phyloP scores from a whole-genome alignment of 1,140 invertebrate genomes.

The Cardiocondyla obscurior region DNA sequence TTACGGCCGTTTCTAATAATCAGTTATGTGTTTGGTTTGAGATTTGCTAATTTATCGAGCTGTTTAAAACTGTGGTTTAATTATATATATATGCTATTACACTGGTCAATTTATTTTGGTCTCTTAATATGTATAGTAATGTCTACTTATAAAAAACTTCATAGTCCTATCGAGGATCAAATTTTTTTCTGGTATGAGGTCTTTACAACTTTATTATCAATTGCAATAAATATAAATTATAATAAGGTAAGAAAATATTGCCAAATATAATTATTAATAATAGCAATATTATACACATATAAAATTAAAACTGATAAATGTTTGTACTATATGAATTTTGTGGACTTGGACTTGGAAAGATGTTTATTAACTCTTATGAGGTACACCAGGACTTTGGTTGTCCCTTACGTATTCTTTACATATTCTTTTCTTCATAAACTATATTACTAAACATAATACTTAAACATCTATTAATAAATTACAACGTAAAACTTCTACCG shows the following conservation, averaged over 20 bases:
- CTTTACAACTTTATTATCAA: neutral
- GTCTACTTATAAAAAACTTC: neutral
- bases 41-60: neutral
- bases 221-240: neutral
- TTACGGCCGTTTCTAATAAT: neutral
- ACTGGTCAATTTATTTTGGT: neutral
- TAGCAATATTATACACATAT: neutral
- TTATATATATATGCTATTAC: neutral
- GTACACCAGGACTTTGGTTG: too few species aligned
- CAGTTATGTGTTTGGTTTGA: conserved; percentile 1
- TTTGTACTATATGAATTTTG: too few species aligned
- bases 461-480: too few species aligned
- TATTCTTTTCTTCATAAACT: too few species aligned
- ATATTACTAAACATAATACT: too few species aligned
- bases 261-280: neutral
- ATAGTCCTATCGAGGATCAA: neutral
- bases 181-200: neutral
- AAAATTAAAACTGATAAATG: neutral
- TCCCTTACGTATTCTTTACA: too few species aligned
- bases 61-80: neutral
- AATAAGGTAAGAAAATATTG: neutral
- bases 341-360: too few species aligned
- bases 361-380: too few species aligned
- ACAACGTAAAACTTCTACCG: too few species aligned
- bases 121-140: neutral